Evolutionary conservation across 2,797 vertebrate species (phyloP).

Genomic region (Strix occidentalis): DNA sequence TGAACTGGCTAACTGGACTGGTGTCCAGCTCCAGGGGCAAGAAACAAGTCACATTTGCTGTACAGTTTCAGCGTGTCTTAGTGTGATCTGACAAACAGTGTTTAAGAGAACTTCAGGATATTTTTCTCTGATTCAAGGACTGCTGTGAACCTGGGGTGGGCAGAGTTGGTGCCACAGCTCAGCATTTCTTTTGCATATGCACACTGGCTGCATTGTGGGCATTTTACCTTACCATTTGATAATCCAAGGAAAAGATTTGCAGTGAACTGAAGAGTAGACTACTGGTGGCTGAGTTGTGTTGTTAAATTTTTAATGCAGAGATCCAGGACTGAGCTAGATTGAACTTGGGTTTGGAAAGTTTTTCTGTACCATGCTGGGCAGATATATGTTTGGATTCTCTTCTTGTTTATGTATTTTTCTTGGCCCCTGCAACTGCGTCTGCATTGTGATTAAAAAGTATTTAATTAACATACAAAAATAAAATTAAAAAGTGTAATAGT

Average conservation of each 20-base stretch:
- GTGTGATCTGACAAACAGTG: neutral
- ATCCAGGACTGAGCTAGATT: neutral
- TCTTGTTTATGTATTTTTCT: slow-evolving; percentile 73
- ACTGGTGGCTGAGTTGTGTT: neutral
- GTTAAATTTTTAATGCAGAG: neutral
- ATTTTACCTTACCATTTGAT: neutral
- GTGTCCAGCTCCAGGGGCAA: neutral
- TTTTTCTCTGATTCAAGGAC: neutral
- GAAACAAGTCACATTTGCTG: neutral
- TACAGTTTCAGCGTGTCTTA: neutral
- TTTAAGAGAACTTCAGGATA: neutral
- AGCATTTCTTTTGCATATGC: neutral
- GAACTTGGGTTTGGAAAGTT: slow-evolving; percentile 21
- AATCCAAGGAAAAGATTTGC: neutral
- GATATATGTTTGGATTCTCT: slow-evolving; percentile 62
- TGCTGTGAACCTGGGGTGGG: neutral
- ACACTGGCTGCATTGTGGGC: neutral
- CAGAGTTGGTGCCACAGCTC: neutral
- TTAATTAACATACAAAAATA: slow-evolving; percentile 78
- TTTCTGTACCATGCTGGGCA: slow-evolving; percentile 39
- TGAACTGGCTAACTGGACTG: neutral
- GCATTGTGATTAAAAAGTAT: slow-evolving; percentile 55
- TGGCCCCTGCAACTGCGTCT: slow-evolving; percentile 39
- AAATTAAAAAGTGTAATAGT: slow-evolving; percentile 69
- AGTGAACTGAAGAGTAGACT: neutral